Evolutionary conservation across 35 echinoderm and acorn worm genomes (phyloP), one percentile per base, ranked within the genome.

Genomic region (Apostichopus californicus): DNA sequence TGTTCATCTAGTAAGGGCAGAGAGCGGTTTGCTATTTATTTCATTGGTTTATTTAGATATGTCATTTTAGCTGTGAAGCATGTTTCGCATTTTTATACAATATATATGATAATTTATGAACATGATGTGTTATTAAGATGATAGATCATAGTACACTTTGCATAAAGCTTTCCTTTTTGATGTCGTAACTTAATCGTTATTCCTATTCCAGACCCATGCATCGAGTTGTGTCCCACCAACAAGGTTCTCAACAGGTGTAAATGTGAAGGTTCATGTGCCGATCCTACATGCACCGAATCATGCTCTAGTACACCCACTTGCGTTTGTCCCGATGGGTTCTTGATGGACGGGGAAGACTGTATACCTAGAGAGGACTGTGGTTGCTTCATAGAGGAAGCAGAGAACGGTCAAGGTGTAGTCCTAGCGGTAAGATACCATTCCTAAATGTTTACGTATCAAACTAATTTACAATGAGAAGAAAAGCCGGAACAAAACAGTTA

Each of bases 251-350:
- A 26, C 80, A 82, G 25, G 9, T 82, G 80, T 57, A 57, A 55
- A 82, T 82, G 80, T 57, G 80, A 55, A 75, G 12, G 71, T 6
- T 20, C 71, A 14, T 75, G 71, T 24, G 71, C 71, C n/a, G 71
- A 75, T n/a, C 71, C 71, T 75, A 75, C 15, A 18, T 75, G 71
- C 5, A 75, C 71, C 71, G n/a, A 13, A 75, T 20, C 71, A 22
- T 75, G 71, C 71, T 18, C 14, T 22, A 75, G n/a, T 5, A 75
- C 71, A 22, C 71, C 71, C 14, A n/a, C 1, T 18, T 75, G 71
- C n/a, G 71, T 75, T 75, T 75, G 71, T 75, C 71, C 71, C n/a
- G 71, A 75, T 24, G 71, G 71, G 71, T n/a, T 75, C 71, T 22
- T 75, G 71, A 75, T 75, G 15, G 71, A 75, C n/a, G 71, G 71